phyloP scores from a whole-genome alignment of 2,888 invertebrate species.

The Gastrophysa polygoni region DNA sequence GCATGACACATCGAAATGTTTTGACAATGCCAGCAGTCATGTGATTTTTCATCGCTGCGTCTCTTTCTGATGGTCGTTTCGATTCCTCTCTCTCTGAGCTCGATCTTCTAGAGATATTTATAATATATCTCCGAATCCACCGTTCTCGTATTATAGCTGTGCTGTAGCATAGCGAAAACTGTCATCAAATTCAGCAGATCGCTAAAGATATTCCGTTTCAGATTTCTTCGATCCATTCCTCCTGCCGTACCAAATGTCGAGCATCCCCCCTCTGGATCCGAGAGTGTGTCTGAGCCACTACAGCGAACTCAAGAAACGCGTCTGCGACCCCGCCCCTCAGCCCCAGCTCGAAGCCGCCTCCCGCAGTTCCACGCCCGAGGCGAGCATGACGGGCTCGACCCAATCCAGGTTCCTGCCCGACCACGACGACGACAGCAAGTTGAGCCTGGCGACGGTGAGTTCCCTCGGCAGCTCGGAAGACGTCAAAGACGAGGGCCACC shows the following conservation, averaged over 20 bases:
- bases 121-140: no score
- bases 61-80: no score
- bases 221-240: slow-evolving; percentile 68
- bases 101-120: no score
- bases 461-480: slow-evolving; percentile 30
- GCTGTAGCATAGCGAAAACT: no score
- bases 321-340: slow-evolving; percentile 53
- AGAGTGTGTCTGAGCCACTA: slow-evolving; percentile 59
- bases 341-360: slow-evolving; percentile 42
- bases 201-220: slow-evolving; percentile 55
- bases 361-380: slow-evolving; percentile 43
- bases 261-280: slow-evolving; percentile 66
- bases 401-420: slow-evolving; percentile 37
- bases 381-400: slow-evolving; percentile 36
- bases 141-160: no score
- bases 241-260: slow-evolving; percentile 78
- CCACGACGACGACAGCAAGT: slow-evolving; percentile 49
- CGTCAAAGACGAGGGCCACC: background rate
- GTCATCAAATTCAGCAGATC: no score
- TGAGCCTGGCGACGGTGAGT: slow-evolving; percentile 39
- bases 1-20: no score
- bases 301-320: slow-evolving; percentile 57
- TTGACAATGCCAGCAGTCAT: no score
- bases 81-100: no score
- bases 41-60: no score